Evolutionary conservation across 92 coral and sea anemone species (phyloP), one percentile per base, ranked within the genome.

Genomic region (Nematostella vectensis): DNA sequence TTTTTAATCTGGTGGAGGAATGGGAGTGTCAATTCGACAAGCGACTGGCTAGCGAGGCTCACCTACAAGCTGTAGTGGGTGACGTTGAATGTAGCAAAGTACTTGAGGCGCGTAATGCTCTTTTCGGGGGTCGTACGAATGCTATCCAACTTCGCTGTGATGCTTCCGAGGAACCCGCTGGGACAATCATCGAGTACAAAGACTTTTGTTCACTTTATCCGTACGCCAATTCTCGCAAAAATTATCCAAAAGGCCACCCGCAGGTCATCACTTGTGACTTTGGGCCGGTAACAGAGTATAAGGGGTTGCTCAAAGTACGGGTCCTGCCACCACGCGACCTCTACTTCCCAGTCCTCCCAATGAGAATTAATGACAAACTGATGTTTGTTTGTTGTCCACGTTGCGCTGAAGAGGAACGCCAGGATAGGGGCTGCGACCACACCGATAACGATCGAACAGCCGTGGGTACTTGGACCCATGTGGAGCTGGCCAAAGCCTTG

Each of bases 301-400:
- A 68, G 37, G 83, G 77, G 1, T n/a, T 76, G 24, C 54, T 76
- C 4, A 68, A 76, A 29, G 6, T 6, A 6, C 6, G 8, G 8
- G 40, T 33, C 15, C 40, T 57, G 1, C 63, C 63, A 25, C 77
- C 70, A 0, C 49, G 61, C 4, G 65, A 18, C 19, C 56, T 62
- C 31, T 72, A 63, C 58, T 62, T 62, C 30, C 74, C 74, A 0
- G 50, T 74, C 0, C 65, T 81, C 0, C 88, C 82, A 0, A 55
- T 55, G 13, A 42, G 71, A 0, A 44, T 42, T 19, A 48, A 60
- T 4, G 57, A 45, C 23, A 80, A 80, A 31, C 39, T 68, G 4
- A 75, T 71, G 59, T 70, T 76, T 8, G 57, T 75, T 0, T 36
- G 59, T 8, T 76, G 78, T 56, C 69, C 68, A 12, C 64, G 77